Conservation (phyloP, 2,888 invertebrate genomes). For the Thysanoteuthis rhombus region DNA sequence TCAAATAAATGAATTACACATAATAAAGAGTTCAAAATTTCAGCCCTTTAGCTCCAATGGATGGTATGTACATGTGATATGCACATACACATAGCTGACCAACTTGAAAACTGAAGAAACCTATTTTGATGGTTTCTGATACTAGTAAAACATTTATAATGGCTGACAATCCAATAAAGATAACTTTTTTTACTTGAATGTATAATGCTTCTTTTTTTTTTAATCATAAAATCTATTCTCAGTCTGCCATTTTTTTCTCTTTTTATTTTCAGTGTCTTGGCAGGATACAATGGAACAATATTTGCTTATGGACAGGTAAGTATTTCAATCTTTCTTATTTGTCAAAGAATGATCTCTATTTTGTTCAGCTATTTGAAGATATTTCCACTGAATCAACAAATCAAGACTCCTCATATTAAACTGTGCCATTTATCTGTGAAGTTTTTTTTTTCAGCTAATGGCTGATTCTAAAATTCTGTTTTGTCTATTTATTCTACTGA, state of each 20-base stretch:
- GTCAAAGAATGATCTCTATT: background rate
- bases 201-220: background rate
- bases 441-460: background rate
- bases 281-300: slow-evolving; percentile 69
- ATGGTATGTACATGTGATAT: no score
- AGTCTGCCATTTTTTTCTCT: background rate
- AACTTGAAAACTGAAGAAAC: no score
- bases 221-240: background rate
- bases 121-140: no score
- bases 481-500: no score
- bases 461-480: background rate
- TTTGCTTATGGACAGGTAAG: slow-evolving; percentile 69
- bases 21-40: no score
- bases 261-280: slow-evolving; percentile 64
- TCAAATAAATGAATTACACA: no score
- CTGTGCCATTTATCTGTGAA: background rate
- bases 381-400: no score
- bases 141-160: no score
- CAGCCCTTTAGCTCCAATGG: no score
- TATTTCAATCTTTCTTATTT: background rate
- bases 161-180: no score
- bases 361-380: background rate
- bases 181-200: background rate
- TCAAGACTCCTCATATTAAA: no score
- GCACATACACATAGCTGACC: no score